These are phyloP conservation scores for Amphipoea lucens DNA, from an alignment of 2,888 invertebrate species.

Conservation along the genomic window DNA sequence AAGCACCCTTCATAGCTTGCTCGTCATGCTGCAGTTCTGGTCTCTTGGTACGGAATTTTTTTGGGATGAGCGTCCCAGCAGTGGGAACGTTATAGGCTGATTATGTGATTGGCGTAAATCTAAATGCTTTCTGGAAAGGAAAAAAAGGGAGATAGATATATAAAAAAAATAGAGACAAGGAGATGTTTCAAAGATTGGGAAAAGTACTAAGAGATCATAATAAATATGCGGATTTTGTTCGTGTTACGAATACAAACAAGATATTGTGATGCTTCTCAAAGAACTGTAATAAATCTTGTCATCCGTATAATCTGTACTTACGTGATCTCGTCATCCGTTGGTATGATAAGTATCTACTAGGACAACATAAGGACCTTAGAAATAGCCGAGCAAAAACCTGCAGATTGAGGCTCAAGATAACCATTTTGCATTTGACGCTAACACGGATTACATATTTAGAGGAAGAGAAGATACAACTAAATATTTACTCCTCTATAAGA, in stretches of 20 bases:
- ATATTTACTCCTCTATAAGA: not conserved
- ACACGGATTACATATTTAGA: not conserved
- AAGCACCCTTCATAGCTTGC: not conserved
- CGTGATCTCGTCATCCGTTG: not conserved
- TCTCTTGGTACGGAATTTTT: not conserved
- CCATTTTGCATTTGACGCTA: conserved; percentile 1
- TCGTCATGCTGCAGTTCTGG: not conserved
- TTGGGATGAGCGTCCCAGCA: too few species aligned
- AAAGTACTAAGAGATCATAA: not conserved
- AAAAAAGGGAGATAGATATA: not conserved
- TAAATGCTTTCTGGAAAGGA: too few species aligned
- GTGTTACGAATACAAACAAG: not conserved
- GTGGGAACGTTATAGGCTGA: too few species aligned
- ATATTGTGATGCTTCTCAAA: not conserved
- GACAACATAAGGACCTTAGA: conserved; percentile 1
- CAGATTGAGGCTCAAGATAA: too few species aligned
- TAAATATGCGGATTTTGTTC: not conserved
- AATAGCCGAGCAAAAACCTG: too few species aligned
- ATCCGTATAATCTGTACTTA: not conserved
- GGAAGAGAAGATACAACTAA: not conserved
- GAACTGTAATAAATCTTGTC: not conserved
- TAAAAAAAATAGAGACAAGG: not conserved
- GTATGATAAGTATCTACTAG: conserved; percentile 9
- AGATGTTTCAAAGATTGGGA: not conserved
- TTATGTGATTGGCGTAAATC: too few species aligned